Conservation (phyloP, 2,888 invertebrate species). For the Athetis lepigone region DNA sequence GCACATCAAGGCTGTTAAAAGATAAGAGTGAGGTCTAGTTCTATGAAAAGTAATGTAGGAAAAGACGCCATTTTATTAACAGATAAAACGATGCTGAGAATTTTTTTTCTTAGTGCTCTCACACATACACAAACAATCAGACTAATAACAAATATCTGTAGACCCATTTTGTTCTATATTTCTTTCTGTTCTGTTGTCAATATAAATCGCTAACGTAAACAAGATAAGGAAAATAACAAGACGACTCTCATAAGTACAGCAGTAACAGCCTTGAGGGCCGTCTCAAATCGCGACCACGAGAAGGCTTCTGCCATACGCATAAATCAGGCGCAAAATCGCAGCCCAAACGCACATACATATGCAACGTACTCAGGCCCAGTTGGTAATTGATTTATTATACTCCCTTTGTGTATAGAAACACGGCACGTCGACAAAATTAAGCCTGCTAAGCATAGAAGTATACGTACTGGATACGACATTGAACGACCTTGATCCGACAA, state of each 20-base stretch:
- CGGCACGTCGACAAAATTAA: slow-evolving; percentile 51
- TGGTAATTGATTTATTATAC: slow-evolving; percentile 68
- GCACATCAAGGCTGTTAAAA: neutral
- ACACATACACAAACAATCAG: too few relatives aligned
- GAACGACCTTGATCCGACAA: slow-evolving; percentile 46
- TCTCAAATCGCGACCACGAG: slow-evolving; percentile 1
- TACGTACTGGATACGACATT: slow-evolving; percentile 55
- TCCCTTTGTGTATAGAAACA: slow-evolving; percentile 54
- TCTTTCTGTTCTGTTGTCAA: too few relatives aligned
- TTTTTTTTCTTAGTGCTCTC: too few relatives aligned
- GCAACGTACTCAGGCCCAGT: slow-evolving; percentile 36
- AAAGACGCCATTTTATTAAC: neutral
- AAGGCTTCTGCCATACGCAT: slow-evolving; percentile 7
- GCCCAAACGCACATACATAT: slow-evolving; percentile 24
- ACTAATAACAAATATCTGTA: too few relatives aligned
- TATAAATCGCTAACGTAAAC: too few relatives aligned
- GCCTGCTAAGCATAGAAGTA: slow-evolving; percentile 38
- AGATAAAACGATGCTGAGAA: too few relatives aligned
- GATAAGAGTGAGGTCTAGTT: neutral
- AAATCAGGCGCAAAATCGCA: slow-evolving; percentile 34
- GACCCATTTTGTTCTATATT: too few relatives aligned
- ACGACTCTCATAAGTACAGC: neutral
- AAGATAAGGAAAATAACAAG: slow-evolving; percentile 4
- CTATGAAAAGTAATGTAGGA: neutral
- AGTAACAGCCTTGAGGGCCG: neutral